Percentiles rank a stretch among this genome's conserved stretches.
Evolutionary conservation across 35 echinoderm and acorn worm genomes (phyloP).

Genomic region (Ophiothrix spiculata): DNA sequence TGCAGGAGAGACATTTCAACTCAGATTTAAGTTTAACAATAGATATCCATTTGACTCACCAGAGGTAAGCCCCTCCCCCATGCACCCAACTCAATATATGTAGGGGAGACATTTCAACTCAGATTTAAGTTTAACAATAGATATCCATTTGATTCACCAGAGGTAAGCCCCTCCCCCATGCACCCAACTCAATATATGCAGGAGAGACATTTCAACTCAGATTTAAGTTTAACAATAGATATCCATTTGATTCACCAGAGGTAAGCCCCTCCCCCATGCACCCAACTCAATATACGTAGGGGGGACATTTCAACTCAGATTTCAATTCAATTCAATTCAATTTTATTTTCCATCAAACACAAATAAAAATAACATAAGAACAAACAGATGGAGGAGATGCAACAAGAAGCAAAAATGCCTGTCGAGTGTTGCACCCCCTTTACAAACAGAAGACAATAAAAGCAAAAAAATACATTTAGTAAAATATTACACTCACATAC

Average conservation of each 20-base stretch:
- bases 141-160: slow-evolving; percentile 97
- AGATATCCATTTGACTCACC: slow-evolving; percentile 97
- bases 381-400: too few species aligned
- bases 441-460: too few species aligned
- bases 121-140: slow-evolving; percentile 88
- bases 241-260: slow-evolving; percentile 98
- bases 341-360: too few species aligned
- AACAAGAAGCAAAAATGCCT: too few species aligned
- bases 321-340: too few species aligned
- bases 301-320: too few species aligned
- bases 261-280: too few species aligned
- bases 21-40: slow-evolving; percentile 88
- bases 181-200: slow-evolving; percentile 78
- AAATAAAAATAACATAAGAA: too few species aligned
- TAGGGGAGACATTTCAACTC: slow-evolving; percentile 92
- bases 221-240: slow-evolving; percentile 89
- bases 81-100: slow-evolving; percentile 80
- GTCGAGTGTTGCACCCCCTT: too few species aligned
- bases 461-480: too few species aligned
- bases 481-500: too few species aligned
- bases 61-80: slow-evolving; percentile 77
- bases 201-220: slow-evolving; percentile 95
- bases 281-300: too few species aligned
- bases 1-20: slow-evolving; percentile 92
- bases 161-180: slow-evolving; percentile 74